Evolutionary conservation across 2,113 vertebrate species (phyloP).

Genomic region (Nesoenas mayeri): DNA sequence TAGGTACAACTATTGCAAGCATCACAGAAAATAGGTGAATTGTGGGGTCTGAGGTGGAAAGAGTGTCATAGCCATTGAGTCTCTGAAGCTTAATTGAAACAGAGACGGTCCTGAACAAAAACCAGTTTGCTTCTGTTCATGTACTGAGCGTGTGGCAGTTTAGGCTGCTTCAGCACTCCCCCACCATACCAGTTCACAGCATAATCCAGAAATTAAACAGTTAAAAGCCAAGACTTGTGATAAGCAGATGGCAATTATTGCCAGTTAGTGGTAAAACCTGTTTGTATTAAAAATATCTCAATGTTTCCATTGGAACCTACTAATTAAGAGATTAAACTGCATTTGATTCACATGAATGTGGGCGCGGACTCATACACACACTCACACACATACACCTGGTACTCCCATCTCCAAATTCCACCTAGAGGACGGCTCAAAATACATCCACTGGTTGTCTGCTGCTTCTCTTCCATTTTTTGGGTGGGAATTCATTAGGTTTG

Average conservation of each 20-base stretch:
- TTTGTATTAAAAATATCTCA: conserved; percentile 63
- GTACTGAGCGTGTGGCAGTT: too few species aligned
- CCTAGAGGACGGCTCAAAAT: neutral
- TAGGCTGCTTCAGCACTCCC: too few species aligned
- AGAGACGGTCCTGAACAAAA: too few species aligned
- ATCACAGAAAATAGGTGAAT: too few species aligned
- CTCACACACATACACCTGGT: neutral
- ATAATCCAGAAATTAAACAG: conserved; percentile 14
- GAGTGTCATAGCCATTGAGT: too few species aligned
- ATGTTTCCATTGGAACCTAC: conserved; percentile 44
- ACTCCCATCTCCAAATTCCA: conserved; percentile 5
- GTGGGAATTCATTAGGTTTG: neutral
- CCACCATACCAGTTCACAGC: too few species aligned
- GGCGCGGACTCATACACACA: neutral
- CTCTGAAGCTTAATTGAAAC: too few species aligned
- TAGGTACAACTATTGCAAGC: too few species aligned
- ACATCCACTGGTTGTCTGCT: neutral
- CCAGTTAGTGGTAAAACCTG: conserved; percentile 29
- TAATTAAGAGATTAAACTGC: conserved; percentile 51
- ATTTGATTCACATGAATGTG: neutral
- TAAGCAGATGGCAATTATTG: conserved; percentile 55
- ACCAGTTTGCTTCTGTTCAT: too few species aligned
- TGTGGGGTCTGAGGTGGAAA: too few species aligned
- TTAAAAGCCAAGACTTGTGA: conserved; percentile 31
- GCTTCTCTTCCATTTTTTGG: neutral